Evolutionary conservation across 2,888 invertebrate genomes (phyloP).

Genomic region (Drosophila ezoana): DNA sequence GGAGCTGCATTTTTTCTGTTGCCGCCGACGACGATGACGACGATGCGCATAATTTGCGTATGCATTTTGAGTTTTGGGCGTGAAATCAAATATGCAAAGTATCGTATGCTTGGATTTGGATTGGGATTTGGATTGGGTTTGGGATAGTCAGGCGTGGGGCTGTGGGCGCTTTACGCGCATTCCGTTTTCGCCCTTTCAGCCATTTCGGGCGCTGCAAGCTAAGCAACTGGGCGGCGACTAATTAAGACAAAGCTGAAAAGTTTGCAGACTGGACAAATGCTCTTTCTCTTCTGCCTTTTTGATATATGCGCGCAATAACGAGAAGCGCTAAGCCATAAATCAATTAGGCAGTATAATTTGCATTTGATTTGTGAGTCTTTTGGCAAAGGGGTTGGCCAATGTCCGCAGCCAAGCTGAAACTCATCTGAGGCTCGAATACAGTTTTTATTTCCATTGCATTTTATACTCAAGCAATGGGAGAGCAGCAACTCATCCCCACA

Average conservation of each 20-base stretch:
- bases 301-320: conserved; percentile 63
- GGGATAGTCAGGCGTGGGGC: conserved; percentile 5
- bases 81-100: conserved; percentile 79
- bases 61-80: conserved; percentile 75
- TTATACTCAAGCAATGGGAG: conserved; percentile 47
- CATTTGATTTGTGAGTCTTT: conserved; percentile 76
- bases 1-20: conserved; percentile 51
- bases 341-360: conserved; percentile 78
- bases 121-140: conserved; percentile 19
- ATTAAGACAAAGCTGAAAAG: conserved; percentile 74
- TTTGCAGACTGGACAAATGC: conserved; percentile 54
- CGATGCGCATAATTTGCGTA: conserved; percentile 78
- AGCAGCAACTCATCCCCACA: conserved; percentile 52
- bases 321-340: conserved; percentile 66
- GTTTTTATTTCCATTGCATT: conserved; percentile 67
- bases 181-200: conserved; percentile 10
- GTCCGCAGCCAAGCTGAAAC: conserved; percentile 20
- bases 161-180: conserved; percentile 28
- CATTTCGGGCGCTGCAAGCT: conserved; percentile 19
- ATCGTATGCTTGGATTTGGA: conserved; percentile 60
- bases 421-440: conserved; percentile 48
- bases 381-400: conserved; percentile 29
- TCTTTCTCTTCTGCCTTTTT: conserved; percentile 14
- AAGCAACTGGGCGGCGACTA: conserved; percentile 46
- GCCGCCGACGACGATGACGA: conserved; percentile 41